Base-by-base conservation (phyloP, 2,888 invertebrate species). In the Pandemis cinnamomeana region DNA sequence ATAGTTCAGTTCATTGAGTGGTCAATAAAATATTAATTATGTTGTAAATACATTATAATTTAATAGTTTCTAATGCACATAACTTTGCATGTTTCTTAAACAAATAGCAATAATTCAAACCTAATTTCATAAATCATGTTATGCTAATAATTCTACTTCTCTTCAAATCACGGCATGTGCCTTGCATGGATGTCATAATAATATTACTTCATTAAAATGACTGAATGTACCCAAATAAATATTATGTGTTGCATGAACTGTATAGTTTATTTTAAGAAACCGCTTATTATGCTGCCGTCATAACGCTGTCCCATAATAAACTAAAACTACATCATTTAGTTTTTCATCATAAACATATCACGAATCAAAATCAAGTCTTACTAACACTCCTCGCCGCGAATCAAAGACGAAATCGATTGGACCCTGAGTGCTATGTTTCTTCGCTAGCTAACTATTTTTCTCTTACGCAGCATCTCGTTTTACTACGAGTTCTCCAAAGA, bases 401-500 rank as follows among this genome's bases (percentile, higher is more conserved):
- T 41, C 15, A 41, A 67, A 67, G 51, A 53, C 41, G 11, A 67
- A 53, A 36, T 53, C 15, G 7, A 61, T 10, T 10, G 27, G 5
- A 60, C 15, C 10, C 2, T 15, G 5, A 15, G 7, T 0, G 48
- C 41, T 53, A n/a, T 10, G n/a, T 27, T 11, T 36, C 10, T 48
- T 53, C 41, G 36, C 55, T 58, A 60, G 42, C 10, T 46, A 63
- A 27, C 7, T 36, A 48, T 1, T 68, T 41, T 63, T 72, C 78
- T 81, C 75, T 83, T 76, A 80, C 80, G 76, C 93, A 96, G 96
- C 92, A 95, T 95, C 88, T 97, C 97, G 83, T 96, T 97, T 88
- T 97, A 97, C 95, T 98, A 98, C 95, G 97, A 97, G 91, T 96
- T 97, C 93, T 96, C 96, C 76, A 97, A 97, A 91, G 98, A 98